Conservation (phyloP, 2,888 invertebrate genomes). For the Drosophila gaucha region DNA sequence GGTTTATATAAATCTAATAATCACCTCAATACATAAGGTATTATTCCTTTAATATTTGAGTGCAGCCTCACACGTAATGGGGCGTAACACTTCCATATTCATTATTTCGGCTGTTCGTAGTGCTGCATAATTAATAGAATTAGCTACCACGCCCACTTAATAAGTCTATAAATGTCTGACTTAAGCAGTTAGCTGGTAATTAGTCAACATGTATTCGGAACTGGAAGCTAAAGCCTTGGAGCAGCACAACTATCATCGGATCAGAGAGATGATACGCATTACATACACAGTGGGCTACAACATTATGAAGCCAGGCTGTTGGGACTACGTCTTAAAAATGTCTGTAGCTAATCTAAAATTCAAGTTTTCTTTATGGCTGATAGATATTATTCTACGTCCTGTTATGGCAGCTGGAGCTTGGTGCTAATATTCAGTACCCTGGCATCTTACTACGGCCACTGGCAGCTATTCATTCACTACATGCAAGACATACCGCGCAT, state of each 20-base stretch:
- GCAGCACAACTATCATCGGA: constrained; percentile 61
- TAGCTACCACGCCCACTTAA: constrained; percentile 43
- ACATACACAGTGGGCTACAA: constrained; percentile 71
- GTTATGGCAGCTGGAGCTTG: constrained; percentile 59
- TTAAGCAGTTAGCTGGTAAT: constrained; percentile 50
- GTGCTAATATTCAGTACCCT: constrained; percentile 49
- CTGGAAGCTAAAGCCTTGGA: constrained; percentile 45
- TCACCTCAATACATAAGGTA: not conserved
- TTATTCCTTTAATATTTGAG: constrained; percentile 63
- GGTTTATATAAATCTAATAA: constrained; percentile 8
- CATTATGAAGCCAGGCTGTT: constrained; percentile 52
- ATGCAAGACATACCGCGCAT: constrained; percentile 65
- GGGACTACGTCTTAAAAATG: constrained; percentile 58
- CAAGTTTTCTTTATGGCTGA: not conserved
- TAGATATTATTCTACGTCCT: not conserved
- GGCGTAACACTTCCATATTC: constrained; percentile 48
- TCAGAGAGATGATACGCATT: constrained; percentile 65
- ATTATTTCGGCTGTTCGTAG: constrained; percentile 4
- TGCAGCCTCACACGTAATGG: constrained; percentile 56
- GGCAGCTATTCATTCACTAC: constrained; percentile 46
- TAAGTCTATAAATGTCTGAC: constrained; percentile 62
- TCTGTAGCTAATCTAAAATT: constrained; percentile 21
- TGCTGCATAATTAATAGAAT: constrained; percentile 53
- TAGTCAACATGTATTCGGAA: constrained; percentile 66
- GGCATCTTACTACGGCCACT: constrained; percentile 71